phyloP scores from a whole-genome alignment of 2,888 invertebrate genomes.

The Diachrysia chrysitis region DNA sequence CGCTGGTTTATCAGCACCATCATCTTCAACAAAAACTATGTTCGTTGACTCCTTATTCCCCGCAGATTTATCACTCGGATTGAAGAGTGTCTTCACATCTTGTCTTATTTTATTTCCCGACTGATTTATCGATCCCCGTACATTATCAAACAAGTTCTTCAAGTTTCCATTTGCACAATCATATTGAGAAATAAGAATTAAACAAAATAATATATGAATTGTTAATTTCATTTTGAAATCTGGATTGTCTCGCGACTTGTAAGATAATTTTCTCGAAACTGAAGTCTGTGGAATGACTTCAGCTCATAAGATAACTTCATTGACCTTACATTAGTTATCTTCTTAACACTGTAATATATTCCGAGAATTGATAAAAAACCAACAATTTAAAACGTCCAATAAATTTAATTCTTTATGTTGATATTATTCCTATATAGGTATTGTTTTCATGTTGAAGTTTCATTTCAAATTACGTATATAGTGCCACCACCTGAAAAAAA shows the following conservation, averaged over 20 bases:
- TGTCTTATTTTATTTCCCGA: slow-evolving; percentile 59
- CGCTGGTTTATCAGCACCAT: slow-evolving; percentile 15
- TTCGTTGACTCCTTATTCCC: slow-evolving; percentile 22
- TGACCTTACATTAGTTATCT: slow-evolving; percentile 66
- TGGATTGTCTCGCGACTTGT: slow-evolving; percentile 44
- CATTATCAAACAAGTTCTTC: slow-evolving; percentile 61
- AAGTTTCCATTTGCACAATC: slow-evolving; percentile 63
- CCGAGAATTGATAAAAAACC: slow-evolving; percentile 61
- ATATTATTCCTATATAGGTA: slow-evolving; percentile 5
- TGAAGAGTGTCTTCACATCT: slow-evolving; percentile 61
- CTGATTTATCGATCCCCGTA: slow-evolving; percentile 62
- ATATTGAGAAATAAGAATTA: slow-evolving; percentile 58
- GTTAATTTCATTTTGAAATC: slow-evolving; percentile 66
- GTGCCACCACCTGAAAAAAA: slow-evolving; percentile 35
- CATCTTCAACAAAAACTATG: slow-evolving; percentile 36
- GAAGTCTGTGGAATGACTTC: slow-evolving; percentile 48
- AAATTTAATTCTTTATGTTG: slow-evolving; percentile 12
- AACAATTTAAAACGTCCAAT: slow-evolving; percentile 23
- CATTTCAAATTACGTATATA: not conserved
- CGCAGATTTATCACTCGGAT: slow-evolving; percentile 52
- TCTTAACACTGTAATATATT: slow-evolving; percentile 38
- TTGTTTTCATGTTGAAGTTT: slow-evolving; percentile 6
- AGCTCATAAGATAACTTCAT: slow-evolving; percentile 63
- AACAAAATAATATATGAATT: slow-evolving; percentile 61
- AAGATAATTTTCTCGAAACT: slow-evolving; percentile 61